Percentiles rank a stretch among this genome's conserved stretches.
phyloP scores from a whole-genome alignment of 2,113 vertebrate genomes.

The Rhinopithecus roxellana region DNA sequence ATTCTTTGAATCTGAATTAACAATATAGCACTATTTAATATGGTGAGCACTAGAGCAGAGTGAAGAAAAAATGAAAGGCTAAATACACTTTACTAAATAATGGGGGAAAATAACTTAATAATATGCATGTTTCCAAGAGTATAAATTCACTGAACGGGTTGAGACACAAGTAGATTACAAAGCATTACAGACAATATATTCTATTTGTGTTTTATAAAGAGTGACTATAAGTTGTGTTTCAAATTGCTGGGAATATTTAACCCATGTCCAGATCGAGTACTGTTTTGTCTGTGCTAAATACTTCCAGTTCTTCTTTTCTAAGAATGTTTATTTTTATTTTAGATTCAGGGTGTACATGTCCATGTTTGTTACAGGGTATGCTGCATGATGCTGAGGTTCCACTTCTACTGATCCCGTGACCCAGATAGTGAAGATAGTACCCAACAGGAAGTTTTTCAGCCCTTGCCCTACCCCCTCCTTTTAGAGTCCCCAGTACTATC shows the following conservation, averaged over 20 bases:
- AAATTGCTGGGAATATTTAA: neutral
- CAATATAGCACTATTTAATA: constrained; percentile 19
- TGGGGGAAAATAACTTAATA: neutral
- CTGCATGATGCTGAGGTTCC: too few species aligned
- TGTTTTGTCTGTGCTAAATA: neutral
- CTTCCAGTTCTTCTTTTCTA: neutral
- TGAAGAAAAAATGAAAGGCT: constrained; percentile 28
- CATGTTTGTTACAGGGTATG: too few species aligned
- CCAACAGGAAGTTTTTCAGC: too few species aligned
- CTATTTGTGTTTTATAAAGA: neutral
- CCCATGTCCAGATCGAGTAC: neutral
- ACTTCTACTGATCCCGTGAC: too few species aligned
- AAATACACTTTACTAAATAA: constrained; percentile 24
- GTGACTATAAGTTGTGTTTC: neutral
- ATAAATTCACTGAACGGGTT: constrained; percentile 9
- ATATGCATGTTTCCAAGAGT: neutral
- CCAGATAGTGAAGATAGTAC: too few species aligned
- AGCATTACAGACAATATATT: neutral
- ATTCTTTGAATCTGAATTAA: constrained; percentile 48
- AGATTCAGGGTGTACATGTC: too few species aligned
- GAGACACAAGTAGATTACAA: constrained; percentile 17
- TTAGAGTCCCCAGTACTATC: too few species aligned
- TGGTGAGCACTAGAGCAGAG: neutral
- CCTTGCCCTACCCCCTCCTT: too few species aligned
- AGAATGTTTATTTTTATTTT: too few species aligned